Base-by-base conservation (phyloP, 2,888 invertebrate species). In the Chesias legatella region DNA sequence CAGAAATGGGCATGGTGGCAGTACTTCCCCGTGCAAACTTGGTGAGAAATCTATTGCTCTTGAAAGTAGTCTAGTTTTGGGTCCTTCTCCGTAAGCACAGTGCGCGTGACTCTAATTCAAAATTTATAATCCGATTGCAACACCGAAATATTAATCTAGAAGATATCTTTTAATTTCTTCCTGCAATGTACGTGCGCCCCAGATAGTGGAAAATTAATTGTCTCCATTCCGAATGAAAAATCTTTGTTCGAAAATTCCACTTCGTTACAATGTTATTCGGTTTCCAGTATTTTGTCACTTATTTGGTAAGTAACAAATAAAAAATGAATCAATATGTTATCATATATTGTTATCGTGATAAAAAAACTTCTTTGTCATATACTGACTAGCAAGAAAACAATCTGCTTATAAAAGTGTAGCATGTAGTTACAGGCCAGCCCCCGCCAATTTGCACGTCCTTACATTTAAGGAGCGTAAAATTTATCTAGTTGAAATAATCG, bases 401-500 rank as follows among this genome's bases (percentile, higher is more conserved):
- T 3, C 11, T 28, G 3, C 7, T 34, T 13, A 34, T 10, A 28
- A 20, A 39, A 45, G 46, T 56, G 48, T 34, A 48, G 43, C 35
- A 39, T 41, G 52, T 54, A 49, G 48, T 43, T 42, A 53, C 40
- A 42, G 20, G 32, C 29, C 39, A 37, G 38, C 43, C 51, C 50
- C 53, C 49, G 53, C 58, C 63, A 68, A 65, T 76, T 74, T 61
- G 58, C 72, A 69, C 74, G 69, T 77, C 66, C 66, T 76, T 73
- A 67, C 65, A 67, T 75, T 75, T 73, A 77, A 79, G 74, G 65
- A 73, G 75, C 68, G 64, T 66, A 67, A 71, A 74, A 80, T 81
- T 73, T 81, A 80, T 81, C 71, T 79, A 73, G 74, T 71, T 67
- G 79, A 78, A 81, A 74, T 79, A 79, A 79, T 77, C 71, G 73